Evolutionary conservation across 53 echinoderm and acorn worm species (phyloP), one percentile per base, ranked within the genome.

Genomic region (Arbacia lixula): DNA sequence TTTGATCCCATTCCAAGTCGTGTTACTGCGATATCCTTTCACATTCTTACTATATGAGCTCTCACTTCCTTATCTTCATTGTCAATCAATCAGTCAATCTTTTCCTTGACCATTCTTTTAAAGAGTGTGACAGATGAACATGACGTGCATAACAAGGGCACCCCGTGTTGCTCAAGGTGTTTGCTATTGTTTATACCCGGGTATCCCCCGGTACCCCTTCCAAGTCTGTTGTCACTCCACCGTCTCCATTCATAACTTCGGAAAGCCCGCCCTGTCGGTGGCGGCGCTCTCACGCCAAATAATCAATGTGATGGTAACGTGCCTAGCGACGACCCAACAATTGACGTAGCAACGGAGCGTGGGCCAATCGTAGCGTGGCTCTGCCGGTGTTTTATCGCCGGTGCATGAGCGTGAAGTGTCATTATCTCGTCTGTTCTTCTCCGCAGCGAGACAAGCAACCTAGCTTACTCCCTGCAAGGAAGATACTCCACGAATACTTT

Each of bases 241-340:
- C 71, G 19, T n/a, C 12, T 68, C n/a, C 39, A 68, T 68, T 12
- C 50, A 29, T 53, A 74, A 53, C 17, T 40, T 54, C 17, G 53
- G 55, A 32, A 54, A 75, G 53, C 33, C 75, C 75, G 32, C 58
- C 22, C 42, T 34, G 29, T 36, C 79, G 79, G 58, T 78, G 79
- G 32, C 28, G 79, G 79, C 79, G 40, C 28, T 60, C 36, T 78
- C 10, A 78, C 79, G 27, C 29, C 14, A 78, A 78, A 60, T 60
- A 78, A 60, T 60, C 58, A 40, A 60, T 78, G 79, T 78, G 60
- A 16, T 78, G 60, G 79, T 60, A 26, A 78, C 79, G 79, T 17
- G 12, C 79, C 79, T 78, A 60, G 61, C 60, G 79, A 78, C 79
- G 41, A 60, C 16, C 40, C 79, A 78, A 78, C 79, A 78, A 78